A percentile compares a stretch with the other conserved stretches of the same genome.
These are phyloP conservation scores for Drosophila lacicola DNA, from an alignment of 2,888 invertebrate genomes.

Conservation along the genomic window DNA sequence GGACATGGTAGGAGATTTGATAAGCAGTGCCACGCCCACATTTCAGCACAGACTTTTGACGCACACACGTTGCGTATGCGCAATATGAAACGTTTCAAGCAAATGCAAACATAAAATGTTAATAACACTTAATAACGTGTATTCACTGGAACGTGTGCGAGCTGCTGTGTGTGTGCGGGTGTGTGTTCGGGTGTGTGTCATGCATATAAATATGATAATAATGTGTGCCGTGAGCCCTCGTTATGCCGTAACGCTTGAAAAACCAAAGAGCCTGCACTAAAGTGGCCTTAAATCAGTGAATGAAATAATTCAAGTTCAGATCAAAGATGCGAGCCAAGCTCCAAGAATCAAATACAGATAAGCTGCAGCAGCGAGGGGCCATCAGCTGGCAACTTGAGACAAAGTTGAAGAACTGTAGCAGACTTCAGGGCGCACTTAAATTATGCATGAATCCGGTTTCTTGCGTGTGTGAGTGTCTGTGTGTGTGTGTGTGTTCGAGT, in stretches of 20 bases:
- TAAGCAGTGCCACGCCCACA: background rate
- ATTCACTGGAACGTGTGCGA: background rate
- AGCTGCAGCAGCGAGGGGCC: too few species aligned
- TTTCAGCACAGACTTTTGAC: background rate
- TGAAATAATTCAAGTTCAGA: constrained; percentile 29
- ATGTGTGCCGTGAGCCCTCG: background rate
- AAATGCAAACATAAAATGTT: constrained; percentile 55
- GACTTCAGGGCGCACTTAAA: constrained; percentile 54
- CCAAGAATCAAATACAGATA: background rate
- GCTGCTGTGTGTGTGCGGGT: background rate
- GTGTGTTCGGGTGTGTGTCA: background rate
- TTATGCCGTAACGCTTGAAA: constrained; percentile 1
- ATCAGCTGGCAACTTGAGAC: constrained; percentile 25
- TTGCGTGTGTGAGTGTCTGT: constrained; percentile 8
- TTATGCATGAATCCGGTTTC: constrained; percentile 55
- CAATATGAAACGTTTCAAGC: constrained; percentile 25
- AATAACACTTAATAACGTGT: constrained; percentile 53
- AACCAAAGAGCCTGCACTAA: constrained; percentile 20
- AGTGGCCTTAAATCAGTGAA: constrained; percentile 47
- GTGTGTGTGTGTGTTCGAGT: constrained; percentile 12
- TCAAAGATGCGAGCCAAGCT: constrained; percentile 3
- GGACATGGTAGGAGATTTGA: background rate
- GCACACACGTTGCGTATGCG: constrained; percentile 46
- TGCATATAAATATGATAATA: constrained; percentile 20
- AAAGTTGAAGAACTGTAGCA: constrained; percentile 42